Conservation (phyloP, 2,888 invertebrate genomes). For the Brachyptera putata region DNA sequence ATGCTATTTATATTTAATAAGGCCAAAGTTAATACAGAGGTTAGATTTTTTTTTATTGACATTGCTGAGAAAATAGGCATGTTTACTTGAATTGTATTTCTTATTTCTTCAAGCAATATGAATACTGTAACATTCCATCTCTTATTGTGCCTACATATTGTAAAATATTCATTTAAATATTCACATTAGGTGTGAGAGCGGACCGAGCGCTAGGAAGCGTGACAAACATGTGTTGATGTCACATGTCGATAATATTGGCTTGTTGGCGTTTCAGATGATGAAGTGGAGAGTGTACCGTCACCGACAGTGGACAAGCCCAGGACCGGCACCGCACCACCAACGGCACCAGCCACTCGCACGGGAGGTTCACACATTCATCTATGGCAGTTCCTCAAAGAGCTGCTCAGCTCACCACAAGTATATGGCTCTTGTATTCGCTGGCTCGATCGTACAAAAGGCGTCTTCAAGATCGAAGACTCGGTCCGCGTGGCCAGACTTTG, state of each 20-base stretch:
- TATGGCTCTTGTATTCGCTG: constrained; percentile 96
- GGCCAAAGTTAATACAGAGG: no score
- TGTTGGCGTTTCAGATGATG: constrained; percentile 50
- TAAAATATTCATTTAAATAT: no score
- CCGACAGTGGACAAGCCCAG: constrained; percentile 15
- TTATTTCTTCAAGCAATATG: no score
- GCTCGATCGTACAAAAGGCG: constrained; percentile 89
- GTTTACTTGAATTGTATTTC: no score
- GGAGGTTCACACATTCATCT: constrained; percentile 91
- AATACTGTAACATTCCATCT: no score
- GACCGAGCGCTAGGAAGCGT: no score
- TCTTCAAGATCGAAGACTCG: constrained; percentile 99
- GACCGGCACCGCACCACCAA: constrained; percentile 39
- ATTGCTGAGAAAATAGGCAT: no score
- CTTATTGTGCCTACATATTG: no score
- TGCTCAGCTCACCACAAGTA: constrained; percentile 79
- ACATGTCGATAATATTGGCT: background rate
- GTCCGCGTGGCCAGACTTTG: constrained; percentile 95
- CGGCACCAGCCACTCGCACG: constrained; percentile 33
- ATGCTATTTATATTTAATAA: no score
- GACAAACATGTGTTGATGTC: no score
- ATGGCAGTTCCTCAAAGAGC: constrained; percentile 98
- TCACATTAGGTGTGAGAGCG: no score
- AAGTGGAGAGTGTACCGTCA: constrained; percentile 48
- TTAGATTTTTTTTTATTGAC: no score